Conservation (phyloP, 1,140 invertebrate species). For the Cotesia glomerata region DNA sequence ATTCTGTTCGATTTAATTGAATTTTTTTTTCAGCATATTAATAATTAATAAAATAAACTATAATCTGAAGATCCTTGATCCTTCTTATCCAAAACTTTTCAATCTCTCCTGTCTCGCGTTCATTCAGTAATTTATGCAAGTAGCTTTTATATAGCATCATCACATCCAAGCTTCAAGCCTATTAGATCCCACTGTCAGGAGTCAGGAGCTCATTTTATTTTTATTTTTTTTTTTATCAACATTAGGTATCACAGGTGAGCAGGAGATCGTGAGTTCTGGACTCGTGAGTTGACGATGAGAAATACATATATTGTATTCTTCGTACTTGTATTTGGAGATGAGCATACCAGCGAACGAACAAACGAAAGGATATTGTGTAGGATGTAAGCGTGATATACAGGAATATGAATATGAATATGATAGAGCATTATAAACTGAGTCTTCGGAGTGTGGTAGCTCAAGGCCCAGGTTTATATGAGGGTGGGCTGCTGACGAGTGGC, state of each 20-base stretch:
- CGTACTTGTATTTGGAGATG: too few relatives aligned
- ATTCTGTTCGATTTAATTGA: too few relatives aligned
- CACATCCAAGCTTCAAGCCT: slow-evolving; percentile 38
- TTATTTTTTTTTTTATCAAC: slow-evolving; percentile 26
- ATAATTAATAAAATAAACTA: too few relatives aligned
- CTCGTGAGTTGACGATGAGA: background rate
- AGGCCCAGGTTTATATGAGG: slow-evolving; percentile 41
- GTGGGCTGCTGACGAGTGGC: slow-evolving; percentile 56
- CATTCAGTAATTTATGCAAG: background rate
- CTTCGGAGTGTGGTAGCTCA: background rate
- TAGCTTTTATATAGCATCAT: slow-evolving; percentile 15
- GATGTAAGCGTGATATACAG: background rate
- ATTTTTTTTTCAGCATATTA: too few relatives aligned
- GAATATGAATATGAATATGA: background rate
- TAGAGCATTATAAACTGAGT: background rate
- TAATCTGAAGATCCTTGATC: too few relatives aligned
- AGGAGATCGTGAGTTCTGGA: slow-evolving; percentile 20
- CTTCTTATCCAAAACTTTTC: too few relatives aligned
- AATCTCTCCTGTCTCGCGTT: background rate
- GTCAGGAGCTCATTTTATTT: slow-evolving; percentile 20
- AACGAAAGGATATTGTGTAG: too few relatives aligned
- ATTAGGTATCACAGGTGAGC: background rate
- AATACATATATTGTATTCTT: background rate
- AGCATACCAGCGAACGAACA: too few relatives aligned
- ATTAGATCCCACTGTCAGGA: slow-evolving; percentile 48